Percentiles rank a stretch among this genome's conserved stretches.
phyloP scores from a whole-genome alignment of 2,113 vertebrate genomes.

The Chiloscyllium plagiosum region DNA sequence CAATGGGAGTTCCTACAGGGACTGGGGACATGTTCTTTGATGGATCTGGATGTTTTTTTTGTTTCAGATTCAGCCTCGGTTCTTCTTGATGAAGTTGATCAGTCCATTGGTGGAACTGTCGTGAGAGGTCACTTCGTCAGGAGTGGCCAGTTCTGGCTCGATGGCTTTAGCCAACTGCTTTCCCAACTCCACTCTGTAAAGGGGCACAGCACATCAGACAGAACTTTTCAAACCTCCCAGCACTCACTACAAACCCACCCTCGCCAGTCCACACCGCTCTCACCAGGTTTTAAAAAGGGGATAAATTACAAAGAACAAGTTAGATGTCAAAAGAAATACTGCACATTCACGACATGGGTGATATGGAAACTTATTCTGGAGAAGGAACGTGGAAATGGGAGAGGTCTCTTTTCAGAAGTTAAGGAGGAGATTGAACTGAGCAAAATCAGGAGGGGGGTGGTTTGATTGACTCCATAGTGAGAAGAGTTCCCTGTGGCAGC shows the following conservation, averaged over 20 bases:
- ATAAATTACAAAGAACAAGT: background rate
- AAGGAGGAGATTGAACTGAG: background rate
- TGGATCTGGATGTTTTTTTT: constrained; percentile 34
- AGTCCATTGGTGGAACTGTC: constrained; percentile 94
- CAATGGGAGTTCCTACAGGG: constrained; percentile 46
- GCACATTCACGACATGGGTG: no score
- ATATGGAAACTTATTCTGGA: no score
- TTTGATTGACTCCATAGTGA: background rate
- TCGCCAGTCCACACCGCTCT: background rate
- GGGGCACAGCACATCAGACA: background rate
- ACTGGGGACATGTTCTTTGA: constrained; percentile 39
- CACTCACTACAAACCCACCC: background rate
- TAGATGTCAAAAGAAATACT: background rate
- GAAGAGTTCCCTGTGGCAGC: background rate
- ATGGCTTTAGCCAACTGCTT: constrained; percentile 96
- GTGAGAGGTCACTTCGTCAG: constrained; percentile 68
- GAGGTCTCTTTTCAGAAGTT: background rate
- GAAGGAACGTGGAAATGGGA: no score
- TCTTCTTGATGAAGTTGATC: constrained; percentile 89
- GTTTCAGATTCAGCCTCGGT: constrained; percentile 57
- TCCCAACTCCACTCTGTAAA: constrained; percentile 82
- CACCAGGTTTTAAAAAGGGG: background rate
- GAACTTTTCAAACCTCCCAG: no score
- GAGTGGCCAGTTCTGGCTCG: constrained; percentile 78
- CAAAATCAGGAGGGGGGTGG: no score